Conservation (phyloP, 2,888 invertebrate species). For the Drosophila borealis region DNA sequence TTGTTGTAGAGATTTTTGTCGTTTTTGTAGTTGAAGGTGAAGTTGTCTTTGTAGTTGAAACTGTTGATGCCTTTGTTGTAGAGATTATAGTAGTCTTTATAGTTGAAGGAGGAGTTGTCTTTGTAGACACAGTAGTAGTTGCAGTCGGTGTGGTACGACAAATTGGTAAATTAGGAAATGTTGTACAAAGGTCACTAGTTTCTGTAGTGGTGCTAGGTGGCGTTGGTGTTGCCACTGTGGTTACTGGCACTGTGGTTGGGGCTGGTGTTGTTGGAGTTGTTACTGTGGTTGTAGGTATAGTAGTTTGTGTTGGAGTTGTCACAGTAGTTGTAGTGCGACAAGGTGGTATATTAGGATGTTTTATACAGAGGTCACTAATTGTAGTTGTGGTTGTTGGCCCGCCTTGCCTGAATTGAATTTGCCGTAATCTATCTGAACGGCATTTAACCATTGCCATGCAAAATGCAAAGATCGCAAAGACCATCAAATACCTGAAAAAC, state of each 20-base stretch:
- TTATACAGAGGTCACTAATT: background rate
- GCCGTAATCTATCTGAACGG: background rate
- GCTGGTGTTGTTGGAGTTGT: background rate
- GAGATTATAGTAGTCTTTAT: too few species aligned
- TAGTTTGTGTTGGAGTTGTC: background rate
- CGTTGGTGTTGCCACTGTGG: background rate
- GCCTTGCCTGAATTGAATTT: background rate
- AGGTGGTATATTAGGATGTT: background rate
- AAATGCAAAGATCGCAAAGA: background rate
- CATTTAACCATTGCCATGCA: background rate
- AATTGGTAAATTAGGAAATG: too few species aligned
- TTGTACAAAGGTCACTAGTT: background rate
- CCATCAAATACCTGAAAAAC: slow-evolving; percentile 2
- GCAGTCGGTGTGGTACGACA: background rate
- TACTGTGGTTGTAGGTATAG: background rate
- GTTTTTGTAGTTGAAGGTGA: background rate
- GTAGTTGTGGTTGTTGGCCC: background rate
- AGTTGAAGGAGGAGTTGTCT: too few species aligned
- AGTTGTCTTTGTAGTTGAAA: too few species aligned
- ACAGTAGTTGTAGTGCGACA: background rate
- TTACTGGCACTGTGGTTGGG: background rate
- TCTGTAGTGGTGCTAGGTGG: background rate
- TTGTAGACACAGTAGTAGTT: background rate
- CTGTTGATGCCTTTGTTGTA: too few species aligned
- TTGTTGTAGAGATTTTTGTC: background rate